Evolutionary conservation across 2,888 invertebrate genomes (phyloP), one percentile per base, ranked within the genome.

Genomic region (Cephus pulcher): DNA sequence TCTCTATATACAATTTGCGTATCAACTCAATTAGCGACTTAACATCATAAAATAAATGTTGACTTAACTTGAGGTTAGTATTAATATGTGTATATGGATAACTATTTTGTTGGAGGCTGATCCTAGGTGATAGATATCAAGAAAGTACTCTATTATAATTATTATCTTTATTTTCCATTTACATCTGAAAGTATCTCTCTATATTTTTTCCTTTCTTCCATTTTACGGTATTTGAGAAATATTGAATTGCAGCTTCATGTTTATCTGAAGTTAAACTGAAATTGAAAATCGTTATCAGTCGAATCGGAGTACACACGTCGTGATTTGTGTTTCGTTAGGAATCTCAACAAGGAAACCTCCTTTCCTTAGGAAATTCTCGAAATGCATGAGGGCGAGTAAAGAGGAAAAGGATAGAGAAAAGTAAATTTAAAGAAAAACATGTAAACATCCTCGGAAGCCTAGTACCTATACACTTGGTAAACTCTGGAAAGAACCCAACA

Each of bases 181-280:
- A 23, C 9, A 56, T 23, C 23, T 35, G 9, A 23, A 56, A 23
- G 9, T 1, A 23, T 56, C 40, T 40, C 6, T 6, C 40, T 40
- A 4, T 15, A 9, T 23, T 15, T 2, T 79, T 79, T 74, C 75
- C 40, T 75, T 23, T 33, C 12, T 73, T 75, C 23, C 12, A 74
- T 34, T 78, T 81, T 75, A 78, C 70, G 15, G 73, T 69, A 78
- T 80, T 81, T 75, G 74, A 78, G 74, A 73, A 75, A 34, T 68
- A 70, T 75, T 75, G 32, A 35, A 40, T 34, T n/a, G 23, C 56
- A 33, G 1, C 34, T 4, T 74, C 34, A 30, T 35, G 4, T 35
- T 74, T 23, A 9, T 56, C 23, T 23, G 9, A 56, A 15, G 23
- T 56, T 56, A 9, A 56, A 23, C 1, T 56, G 23, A 6, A 23